A percentile compares a stretch with the other conserved stretches of the same genome.
phyloP scores from a whole-genome alignment of 2,888 invertebrate genomes.

The Nephrotoma guestfalica region DNA sequence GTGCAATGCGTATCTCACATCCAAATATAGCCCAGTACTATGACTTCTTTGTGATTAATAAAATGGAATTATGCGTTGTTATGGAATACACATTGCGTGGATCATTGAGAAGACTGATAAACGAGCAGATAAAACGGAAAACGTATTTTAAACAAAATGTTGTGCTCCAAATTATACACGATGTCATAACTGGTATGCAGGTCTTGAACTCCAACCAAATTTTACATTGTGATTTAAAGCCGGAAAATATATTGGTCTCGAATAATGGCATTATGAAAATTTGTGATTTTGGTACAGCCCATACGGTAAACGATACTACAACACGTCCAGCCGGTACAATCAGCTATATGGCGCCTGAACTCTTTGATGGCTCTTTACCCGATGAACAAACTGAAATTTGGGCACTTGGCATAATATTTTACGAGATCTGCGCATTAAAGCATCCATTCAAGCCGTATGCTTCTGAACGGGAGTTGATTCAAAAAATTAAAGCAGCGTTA shows the following conservation, averaged over 20 bases:
- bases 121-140: background rate
- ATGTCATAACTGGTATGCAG: constrained; percentile 29
- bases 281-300: constrained; percentile 17
- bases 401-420: constrained; percentile 49
- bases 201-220: constrained; percentile 27
- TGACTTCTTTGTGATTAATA: constrained; percentile 20
- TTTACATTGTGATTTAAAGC: constrained; percentile 14
- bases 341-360: constrained; percentile 52
- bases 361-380: constrained; percentile 44
- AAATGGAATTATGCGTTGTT: constrained; percentile 22
- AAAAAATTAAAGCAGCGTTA: background rate
- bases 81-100: constrained; percentile 28
- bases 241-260: constrained; percentile 13
- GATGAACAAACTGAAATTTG: constrained; percentile 51
- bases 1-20: constrained; percentile 27
- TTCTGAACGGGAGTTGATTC: background rate
- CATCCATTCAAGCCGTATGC: constrained; percentile 8
- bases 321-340: constrained; percentile 37
- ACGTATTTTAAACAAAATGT: background rate
- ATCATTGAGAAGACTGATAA: constrained; percentile 22
- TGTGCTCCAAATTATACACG: constrained; percentile 30
- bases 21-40: constrained; percentile 26
- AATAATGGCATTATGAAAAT: constrained; percentile 11
- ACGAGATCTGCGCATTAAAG: constrained; percentile 35
- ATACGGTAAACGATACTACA: constrained; percentile 27